These are phyloP conservation scores for Leptodactylus fuscus DNA, from an alignment of 2,113 vertebrate species.

Conservation along the genomic window DNA sequence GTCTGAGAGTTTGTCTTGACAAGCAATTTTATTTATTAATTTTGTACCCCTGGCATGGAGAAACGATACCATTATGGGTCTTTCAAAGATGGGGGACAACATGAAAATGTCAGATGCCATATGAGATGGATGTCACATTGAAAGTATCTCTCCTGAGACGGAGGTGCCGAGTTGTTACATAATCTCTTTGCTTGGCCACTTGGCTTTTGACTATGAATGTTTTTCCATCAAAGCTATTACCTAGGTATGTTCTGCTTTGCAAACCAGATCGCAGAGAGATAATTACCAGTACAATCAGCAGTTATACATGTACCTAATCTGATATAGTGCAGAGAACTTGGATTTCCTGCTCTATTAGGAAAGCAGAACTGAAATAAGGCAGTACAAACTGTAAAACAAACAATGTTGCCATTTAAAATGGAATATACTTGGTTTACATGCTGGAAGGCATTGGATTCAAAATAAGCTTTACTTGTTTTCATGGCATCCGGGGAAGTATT, in stretches of 20 bases:
- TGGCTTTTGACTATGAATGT: not conserved
- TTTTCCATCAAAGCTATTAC: not conserved
- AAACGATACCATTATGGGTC: too few relatives aligned
- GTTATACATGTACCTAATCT: constrained; percentile 6
- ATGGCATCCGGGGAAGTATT: constrained; percentile 15
- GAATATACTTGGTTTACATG: constrained; percentile 19
- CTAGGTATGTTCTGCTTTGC: not conserved
- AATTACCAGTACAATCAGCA: not conserved
- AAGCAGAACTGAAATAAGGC: constrained; percentile 10
- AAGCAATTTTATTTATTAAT: too few relatives aligned
- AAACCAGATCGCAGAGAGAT: not conserved
- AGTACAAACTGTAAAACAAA: not conserved
- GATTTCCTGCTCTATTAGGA: constrained; percentile 12
- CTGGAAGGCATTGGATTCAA: constrained; percentile 33
- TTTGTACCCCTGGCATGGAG: too few relatives aligned
- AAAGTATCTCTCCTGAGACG: not conserved
- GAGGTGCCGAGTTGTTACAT: not conserved
- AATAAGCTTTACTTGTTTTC: constrained; percentile 15
- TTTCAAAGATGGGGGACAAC: too few relatives aligned
- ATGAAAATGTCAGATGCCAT: not conserved
- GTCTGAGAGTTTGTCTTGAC: too few relatives aligned
- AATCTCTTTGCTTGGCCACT: not conserved
- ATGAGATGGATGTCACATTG: not conserved
- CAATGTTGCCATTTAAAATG: not conserved
- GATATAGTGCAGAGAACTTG: constrained; percentile 10